These are phyloP conservation scores for Phaedon cochleariae DNA, from an alignment of 2,888 invertebrate species.

Conservation along the genomic window DNA sequence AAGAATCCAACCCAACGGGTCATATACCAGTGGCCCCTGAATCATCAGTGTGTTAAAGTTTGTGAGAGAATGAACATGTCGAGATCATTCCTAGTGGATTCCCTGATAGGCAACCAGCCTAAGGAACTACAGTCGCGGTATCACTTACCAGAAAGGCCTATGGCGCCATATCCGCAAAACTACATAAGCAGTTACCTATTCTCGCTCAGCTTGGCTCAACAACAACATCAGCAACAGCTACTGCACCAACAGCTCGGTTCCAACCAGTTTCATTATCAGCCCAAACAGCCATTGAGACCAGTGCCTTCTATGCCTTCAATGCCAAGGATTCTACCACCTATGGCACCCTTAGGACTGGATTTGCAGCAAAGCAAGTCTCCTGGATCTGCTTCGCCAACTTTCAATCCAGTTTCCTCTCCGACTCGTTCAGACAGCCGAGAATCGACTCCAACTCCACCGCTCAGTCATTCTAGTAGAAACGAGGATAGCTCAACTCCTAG, in stretches of 20 bases:
- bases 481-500: constrained; percentile 62
- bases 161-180: constrained; percentile 72
- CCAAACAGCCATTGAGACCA: constrained; percentile 55
- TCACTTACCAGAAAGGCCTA: constrained; percentile 61
- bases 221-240: constrained; percentile 59
- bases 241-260: constrained; percentile 55
- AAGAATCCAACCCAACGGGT: constrained; percentile 40
- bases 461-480: constrained; percentile 56
- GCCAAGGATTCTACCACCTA: constrained; percentile 45
- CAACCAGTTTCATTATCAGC: constrained; percentile 33
- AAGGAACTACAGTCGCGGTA: constrained; percentile 63
- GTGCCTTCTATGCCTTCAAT: constrained; percentile 48
- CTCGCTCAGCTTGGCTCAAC: constrained; percentile 71
- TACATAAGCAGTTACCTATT: constrained; percentile 73
- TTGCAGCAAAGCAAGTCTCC: constrained; percentile 16
- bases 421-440: constrained; percentile 62
- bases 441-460: constrained; percentile 67
- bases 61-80: constrained; percentile 69
- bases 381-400: constrained; percentile 30
- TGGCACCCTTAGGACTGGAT: background rate
- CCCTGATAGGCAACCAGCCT: constrained; percentile 75
- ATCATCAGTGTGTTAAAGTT: background rate
- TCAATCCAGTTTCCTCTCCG: constrained; percentile 42
- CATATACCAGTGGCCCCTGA: constrained; percentile 6
- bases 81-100: constrained; percentile 83